Evolutionary conservation across 2,888 invertebrate genomes (phyloP).

Genomic region (Hydrotaea diabolus): DNA sequence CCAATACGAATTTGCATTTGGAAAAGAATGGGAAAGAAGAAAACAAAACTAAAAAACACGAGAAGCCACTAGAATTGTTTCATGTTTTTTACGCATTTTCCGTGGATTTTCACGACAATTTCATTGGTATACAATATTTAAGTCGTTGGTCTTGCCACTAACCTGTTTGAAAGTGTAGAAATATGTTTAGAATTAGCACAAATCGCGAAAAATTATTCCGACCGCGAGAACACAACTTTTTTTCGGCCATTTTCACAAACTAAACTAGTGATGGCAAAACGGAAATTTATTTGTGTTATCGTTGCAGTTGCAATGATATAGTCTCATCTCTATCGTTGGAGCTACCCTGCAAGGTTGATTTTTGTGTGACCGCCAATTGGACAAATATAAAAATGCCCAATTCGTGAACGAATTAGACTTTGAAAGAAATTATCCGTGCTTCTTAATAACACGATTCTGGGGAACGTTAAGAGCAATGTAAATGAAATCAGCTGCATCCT

Average conservation of each 20-base stretch:
- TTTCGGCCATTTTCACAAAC: constrained; percentile 71
- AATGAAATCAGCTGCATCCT: too few species aligned
- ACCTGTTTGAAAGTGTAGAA: constrained; percentile 73
- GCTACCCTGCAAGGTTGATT: too few species aligned
- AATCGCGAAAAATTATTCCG: constrained; percentile 73
- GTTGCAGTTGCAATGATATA: not conserved
- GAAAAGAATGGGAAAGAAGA: constrained; percentile 32
- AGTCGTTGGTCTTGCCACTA: constrained; percentile 59
- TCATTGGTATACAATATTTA: not conserved
- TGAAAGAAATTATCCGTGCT: too few species aligned
- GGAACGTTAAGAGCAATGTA: too few species aligned
- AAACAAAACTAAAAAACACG: constrained; percentile 49
- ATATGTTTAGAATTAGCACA: constrained; percentile 71
- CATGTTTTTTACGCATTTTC: constrained; percentile 35
- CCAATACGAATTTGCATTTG: constrained; percentile 47
- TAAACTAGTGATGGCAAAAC: constrained; percentile 58
- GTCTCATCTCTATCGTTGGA: constrained; percentile 24
- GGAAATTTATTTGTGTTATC: not conserved
- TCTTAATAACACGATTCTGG: too few species aligned
- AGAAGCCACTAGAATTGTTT: constrained; percentile 61
- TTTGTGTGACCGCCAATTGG: too few species aligned
- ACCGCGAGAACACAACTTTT: constrained; percentile 72
- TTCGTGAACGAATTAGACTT: too few species aligned
- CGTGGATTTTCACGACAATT: constrained; percentile 40
- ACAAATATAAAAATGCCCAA: too few species aligned